Conservation (phyloP, 92 coral and sea anemone genomes). For the Heliopora coerulea region DNA sequence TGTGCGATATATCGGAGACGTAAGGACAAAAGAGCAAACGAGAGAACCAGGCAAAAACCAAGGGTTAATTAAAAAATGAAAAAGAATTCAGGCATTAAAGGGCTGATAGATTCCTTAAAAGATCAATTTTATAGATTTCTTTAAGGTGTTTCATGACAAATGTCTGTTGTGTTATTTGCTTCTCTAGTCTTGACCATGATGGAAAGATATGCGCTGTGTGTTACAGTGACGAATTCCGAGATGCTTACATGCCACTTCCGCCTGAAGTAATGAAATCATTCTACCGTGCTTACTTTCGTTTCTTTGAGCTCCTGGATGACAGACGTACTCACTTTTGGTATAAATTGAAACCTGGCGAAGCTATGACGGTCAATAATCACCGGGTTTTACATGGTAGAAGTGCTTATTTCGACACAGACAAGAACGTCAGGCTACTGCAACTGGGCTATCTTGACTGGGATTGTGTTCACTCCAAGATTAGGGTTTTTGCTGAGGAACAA, state of each 20-base stretch:
- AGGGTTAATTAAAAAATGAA: too few species aligned
- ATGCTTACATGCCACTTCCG: constrained; percentile 26
- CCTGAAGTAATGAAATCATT: constrained; percentile 19
- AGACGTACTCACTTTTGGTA: constrained; percentile 3
- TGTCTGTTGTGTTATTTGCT: neutral
- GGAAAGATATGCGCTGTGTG: neutral
- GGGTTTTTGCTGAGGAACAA: constrained; percentile 57
- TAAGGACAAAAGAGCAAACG: too few species aligned
- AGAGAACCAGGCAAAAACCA: too few species aligned
- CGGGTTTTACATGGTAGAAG: constrained; percentile 82
- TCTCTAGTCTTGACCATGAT: constrained; percentile 9
- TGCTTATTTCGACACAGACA: constrained; percentile 50
- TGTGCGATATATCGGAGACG: too few species aligned
- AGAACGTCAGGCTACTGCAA: constrained; percentile 59
- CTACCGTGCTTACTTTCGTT: constrained; percentile 35
- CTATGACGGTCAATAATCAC: constrained; percentile 71
- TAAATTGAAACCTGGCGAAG: constrained; percentile 73
- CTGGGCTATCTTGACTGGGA: constrained; percentile 92
- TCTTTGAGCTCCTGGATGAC: constrained; percentile 10
- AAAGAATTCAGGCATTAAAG: too few species aligned
- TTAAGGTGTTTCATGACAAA: too few species aligned
- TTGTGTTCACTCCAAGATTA: constrained; percentile 66
- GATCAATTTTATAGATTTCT: too few species aligned
- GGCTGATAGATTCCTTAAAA: too few species aligned
- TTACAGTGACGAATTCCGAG: constrained; percentile 39